Conservation (phyloP, 2,797 vertebrate genomes). For the Eulemur mongoz region DNA sequence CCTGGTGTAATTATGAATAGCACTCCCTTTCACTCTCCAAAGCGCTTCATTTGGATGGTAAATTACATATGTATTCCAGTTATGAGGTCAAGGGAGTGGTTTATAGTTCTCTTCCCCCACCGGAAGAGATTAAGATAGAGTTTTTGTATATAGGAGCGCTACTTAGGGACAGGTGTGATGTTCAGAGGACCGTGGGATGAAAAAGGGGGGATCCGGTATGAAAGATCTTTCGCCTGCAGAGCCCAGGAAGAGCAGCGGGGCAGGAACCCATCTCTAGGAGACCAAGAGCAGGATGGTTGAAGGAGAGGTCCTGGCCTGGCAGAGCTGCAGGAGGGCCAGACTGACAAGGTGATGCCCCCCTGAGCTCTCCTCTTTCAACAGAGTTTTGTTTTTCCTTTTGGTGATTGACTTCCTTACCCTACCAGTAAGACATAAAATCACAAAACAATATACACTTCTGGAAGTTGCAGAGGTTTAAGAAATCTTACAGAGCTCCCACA, state of each 20-base stretch:
- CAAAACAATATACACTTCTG: neutral
- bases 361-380: neutral
- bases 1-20: neutral
- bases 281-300: neutral
- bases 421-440: neutral
- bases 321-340: neutral
- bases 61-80: neutral
- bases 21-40: neutral
- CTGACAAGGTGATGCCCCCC: no score
- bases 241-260: no score
- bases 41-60: neutral
- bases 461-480: neutral
- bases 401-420: neutral
- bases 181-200: no score
- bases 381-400: neutral
- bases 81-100: neutral
- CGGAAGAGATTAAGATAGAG: neutral
- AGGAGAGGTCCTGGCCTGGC: no score
- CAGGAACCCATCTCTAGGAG: neutral
- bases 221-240: neutral
- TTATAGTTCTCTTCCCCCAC: neutral
- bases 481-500: neutral
- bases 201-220: neutral
- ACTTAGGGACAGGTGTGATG: neutral
- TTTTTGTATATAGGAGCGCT: accelerated